Evolutionary conservation across 1,140 invertebrate species (phyloP).

Genomic region (Lasaia peninsularis): DNA sequence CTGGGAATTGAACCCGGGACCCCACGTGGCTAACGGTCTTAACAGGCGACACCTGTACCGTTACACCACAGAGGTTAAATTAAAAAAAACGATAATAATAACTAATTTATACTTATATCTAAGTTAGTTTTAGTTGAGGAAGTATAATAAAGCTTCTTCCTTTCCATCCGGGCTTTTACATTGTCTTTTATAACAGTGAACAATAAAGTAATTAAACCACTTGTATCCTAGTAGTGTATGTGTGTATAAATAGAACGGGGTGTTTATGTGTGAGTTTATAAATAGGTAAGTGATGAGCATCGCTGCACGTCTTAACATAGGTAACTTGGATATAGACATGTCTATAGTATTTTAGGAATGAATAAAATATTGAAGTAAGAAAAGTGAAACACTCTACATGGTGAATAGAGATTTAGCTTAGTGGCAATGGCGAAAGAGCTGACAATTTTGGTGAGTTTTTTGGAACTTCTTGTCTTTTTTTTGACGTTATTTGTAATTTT

Average conservation of each 20-base stretch:
- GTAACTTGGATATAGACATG: conserved; percentile 64
- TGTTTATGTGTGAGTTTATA: conserved; percentile 63
- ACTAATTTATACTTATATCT: too few species aligned
- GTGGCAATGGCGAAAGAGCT: conserved; percentile 49
- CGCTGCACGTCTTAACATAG: conserved; percentile 49
- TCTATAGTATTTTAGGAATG: conserved; percentile 35
- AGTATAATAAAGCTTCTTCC: conserved; percentile 14
- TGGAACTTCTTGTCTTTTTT: conserved; percentile 10
- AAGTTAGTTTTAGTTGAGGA: background rate
- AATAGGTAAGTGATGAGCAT: conserved; percentile 58
- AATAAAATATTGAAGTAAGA: conserved; percentile 33
- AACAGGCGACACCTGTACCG: too few species aligned
- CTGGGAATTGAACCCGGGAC: too few species aligned
- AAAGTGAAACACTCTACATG: conserved; percentile 35
- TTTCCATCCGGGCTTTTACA: conserved; percentile 31
- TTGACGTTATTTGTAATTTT: background rate
- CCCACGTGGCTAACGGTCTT: too few species aligned
- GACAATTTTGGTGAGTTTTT: conserved; percentile 45
- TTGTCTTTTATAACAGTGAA: conserved; percentile 28
- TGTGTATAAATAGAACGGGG: conserved; percentile 29
- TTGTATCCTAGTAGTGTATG: conserved; percentile 35
- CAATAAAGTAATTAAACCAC: conserved; percentile 42
- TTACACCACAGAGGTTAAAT: too few species aligned
- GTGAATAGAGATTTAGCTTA: conserved; percentile 32
- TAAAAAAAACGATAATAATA: too few species aligned